These are phyloP conservation scores for Liodrosophila aerea DNA, from an alignment of 2,888 invertebrate species.

Conservation along the genomic window DNA sequence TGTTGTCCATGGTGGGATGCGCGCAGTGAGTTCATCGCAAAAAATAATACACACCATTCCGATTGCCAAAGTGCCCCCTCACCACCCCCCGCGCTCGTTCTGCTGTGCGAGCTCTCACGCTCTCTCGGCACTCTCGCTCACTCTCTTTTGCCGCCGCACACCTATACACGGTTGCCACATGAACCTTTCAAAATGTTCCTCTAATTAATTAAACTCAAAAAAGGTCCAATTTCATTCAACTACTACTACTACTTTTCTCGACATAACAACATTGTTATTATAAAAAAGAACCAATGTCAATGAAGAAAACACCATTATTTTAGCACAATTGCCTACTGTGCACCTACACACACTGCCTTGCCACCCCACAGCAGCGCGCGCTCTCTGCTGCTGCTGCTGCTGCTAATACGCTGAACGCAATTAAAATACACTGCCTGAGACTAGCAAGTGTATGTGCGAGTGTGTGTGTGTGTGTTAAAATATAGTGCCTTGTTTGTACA, in stretches of 20 bases:
- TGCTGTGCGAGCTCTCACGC: conserved; percentile 3
- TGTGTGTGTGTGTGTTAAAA: conserved; percentile 53
- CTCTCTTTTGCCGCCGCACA: conserved; percentile 1
- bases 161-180: too few relatives aligned
- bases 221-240: too few relatives aligned
- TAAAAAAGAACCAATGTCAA: too few relatives aligned
- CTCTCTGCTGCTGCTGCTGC: too few relatives aligned
- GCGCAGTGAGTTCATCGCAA: conserved; percentile 79
- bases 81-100: not conserved
- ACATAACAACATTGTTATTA: too few relatives aligned
- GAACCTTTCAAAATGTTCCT: too few relatives aligned
- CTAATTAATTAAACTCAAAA: too few relatives aligned
- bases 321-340: too few relatives aligned
- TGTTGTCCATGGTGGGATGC: conserved; percentile 61
- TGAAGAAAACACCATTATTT: too few relatives aligned
- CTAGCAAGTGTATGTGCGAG: conserved; percentile 32
- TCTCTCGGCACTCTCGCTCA: conserved; percentile 10
- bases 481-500: conserved; percentile 74
- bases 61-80: conserved; percentile 18
- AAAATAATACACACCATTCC: conserved; percentile 71
- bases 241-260: too few relatives aligned
- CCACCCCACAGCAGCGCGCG: too few relatives aligned
- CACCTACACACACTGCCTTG: too few relatives aligned
- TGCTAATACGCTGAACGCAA: conserved; percentile 61
- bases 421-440: conserved; percentile 59